phyloP scores from a whole-genome alignment of 1,140 invertebrate genomes.

The Charaxes varanes region DNA sequence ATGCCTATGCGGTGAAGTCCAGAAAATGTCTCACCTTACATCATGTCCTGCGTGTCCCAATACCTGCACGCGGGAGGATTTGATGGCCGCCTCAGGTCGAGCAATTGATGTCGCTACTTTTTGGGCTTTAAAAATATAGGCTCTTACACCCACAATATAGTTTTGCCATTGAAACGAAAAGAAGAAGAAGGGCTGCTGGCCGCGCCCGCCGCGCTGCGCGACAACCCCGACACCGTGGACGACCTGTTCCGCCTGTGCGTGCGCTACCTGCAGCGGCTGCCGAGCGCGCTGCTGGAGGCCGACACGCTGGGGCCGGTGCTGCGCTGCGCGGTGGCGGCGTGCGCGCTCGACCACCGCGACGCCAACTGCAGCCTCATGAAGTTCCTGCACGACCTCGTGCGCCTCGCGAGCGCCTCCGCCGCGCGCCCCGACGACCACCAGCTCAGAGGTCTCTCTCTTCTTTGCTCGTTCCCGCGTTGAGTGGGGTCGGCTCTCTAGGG shows the following conservation, averaged over 20 bases:
- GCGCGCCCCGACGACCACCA: constrained; percentile 18
- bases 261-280: constrained; percentile 88
- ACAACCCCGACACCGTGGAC: constrained; percentile 98
- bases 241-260: constrained; percentile 94
- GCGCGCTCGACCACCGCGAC: constrained; percentile 93
- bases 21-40: too few relatives aligned
- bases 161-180: too few relatives aligned
- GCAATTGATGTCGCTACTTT: too few relatives aligned
- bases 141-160: too few relatives aligned
- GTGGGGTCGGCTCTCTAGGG: too few relatives aligned
- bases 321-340: constrained; percentile 86
- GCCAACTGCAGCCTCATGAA: constrained; percentile 97
- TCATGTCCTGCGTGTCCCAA: too few relatives aligned
- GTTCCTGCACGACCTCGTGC: constrained; percentile 55
- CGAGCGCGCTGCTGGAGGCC: constrained; percentile 85
- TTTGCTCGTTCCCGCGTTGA: not conserved
- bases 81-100: too few relatives aligned
- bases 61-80: too few relatives aligned
- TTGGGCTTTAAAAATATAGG: too few relatives aligned
- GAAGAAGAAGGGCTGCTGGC: too few relatives aligned
- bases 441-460: constrained; percentile 26
- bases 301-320: constrained; percentile 80
- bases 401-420: constrained; percentile 32
- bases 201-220: constrained; percentile 78
- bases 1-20: too few relatives aligned